Evolutionary conservation across 2,113 vertebrate genomes (phyloP).

Genomic region (Tringa solitaria): DNA sequence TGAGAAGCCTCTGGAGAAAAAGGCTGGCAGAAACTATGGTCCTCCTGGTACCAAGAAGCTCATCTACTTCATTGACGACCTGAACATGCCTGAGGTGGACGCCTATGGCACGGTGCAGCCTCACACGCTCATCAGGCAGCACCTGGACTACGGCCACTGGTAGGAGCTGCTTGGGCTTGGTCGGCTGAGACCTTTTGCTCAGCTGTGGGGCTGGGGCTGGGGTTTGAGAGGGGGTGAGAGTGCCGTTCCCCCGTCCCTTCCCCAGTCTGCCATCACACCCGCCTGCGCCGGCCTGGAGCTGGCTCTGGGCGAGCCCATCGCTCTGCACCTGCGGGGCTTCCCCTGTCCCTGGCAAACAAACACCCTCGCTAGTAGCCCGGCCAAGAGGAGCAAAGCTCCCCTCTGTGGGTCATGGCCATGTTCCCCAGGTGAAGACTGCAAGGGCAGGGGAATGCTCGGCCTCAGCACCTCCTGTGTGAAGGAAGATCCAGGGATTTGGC

Average conservation of each 20-base stretch:
- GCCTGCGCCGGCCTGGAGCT: not conserved
- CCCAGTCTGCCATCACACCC: accelerated
- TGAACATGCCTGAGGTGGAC: slow-evolving; percentile 95
- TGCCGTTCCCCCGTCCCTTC: accelerated
- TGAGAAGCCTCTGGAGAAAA: slow-evolving; percentile 95
- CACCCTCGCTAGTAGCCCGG: not conserved
- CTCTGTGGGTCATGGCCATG: not conserved
- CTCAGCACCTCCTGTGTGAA: accelerated
- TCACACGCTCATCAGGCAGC: slow-evolving; percentile 91
- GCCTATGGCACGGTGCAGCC: slow-evolving; percentile 90
- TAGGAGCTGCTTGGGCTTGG: slow-evolving; percentile 21
- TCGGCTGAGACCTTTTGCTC: accelerated
- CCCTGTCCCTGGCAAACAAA: not conserved
- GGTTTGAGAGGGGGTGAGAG: not conserved
- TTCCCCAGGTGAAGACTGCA: not conserved
- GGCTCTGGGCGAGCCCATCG: not conserved
- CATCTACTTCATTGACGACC: slow-evolving; percentile 92
- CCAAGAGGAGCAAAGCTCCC: not conserved
- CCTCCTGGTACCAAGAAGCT: slow-evolving; percentile 87
- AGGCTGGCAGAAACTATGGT: slow-evolving; percentile 88
- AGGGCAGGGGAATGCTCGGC: accelerated
- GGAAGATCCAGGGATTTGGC: not conserved
- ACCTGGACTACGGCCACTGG: slow-evolving; percentile 97
- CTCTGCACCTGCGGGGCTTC: not conserved
- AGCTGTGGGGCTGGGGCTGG: not conserved